Conservation (phyloP, 2,888 invertebrate genomes). For the Drosophila putrida region DNA sequence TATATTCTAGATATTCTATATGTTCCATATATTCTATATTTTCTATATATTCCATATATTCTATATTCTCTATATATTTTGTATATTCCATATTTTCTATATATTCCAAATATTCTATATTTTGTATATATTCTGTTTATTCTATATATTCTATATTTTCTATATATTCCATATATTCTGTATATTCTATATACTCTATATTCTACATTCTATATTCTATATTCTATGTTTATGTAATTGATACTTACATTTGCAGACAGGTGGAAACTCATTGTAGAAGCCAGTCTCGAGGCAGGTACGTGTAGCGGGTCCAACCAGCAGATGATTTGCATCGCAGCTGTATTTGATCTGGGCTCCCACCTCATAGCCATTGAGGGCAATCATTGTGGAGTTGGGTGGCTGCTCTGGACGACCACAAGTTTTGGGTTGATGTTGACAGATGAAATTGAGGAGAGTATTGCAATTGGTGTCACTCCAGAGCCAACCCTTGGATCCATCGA, state of each 20-base stretch:
- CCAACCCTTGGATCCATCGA: conserved; percentile 97
- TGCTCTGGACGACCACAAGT: conserved; percentile 97
- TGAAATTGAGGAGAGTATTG: conserved; percentile 93
- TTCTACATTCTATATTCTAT: too few species aligned
- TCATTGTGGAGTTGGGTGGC: conserved; percentile 96
- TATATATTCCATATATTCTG: too few species aligned
- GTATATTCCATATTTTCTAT: too few species aligned
- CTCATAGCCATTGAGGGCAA: conserved; percentile 90
- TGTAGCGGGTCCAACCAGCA: conserved; percentile 93
- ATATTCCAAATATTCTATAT: too few species aligned
- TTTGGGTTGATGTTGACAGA: conserved; percentile 97
- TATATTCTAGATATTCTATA: too few species aligned
- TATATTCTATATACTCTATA: too few species aligned
- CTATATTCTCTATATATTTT: too few species aligned
- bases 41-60: too few species aligned
- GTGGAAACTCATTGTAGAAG: conserved; percentile 97
- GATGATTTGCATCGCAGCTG: conserved; percentile 93
- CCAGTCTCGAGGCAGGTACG: conserved; percentile 95
- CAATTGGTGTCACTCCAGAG: conserved; percentile 97
- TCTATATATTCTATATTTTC: too few species aligned
- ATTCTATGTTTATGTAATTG: too few species aligned
- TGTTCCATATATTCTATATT: too few species aligned
- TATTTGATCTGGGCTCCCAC: conserved; percentile 95
- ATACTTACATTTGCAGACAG: conserved; percentile 94
- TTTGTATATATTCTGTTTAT: too few species aligned